Percentiles rank a stretch among this genome's conserved stretches.
Evolutionary conservation across 2,797 vertebrate species (phyloP).

Genomic region (Myotis myotis): DNA sequence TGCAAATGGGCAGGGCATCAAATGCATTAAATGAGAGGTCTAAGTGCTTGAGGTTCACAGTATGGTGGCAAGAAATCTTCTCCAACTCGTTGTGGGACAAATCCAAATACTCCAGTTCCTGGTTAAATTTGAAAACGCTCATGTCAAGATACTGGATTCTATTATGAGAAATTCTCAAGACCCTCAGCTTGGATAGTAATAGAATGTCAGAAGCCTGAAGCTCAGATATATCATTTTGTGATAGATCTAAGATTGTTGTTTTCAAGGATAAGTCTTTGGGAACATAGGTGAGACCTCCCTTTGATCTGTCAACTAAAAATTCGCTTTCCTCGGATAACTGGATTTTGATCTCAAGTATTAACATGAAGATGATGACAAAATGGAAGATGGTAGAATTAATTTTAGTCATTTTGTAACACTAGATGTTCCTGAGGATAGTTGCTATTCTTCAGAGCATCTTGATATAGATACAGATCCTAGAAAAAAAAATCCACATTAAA

Average conservation of each 20-base stretch:
- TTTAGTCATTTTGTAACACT: slow-evolving; percentile 42
- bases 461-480: slow-evolving; percentile 2
- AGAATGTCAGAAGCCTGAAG: slow-evolving; percentile 84
- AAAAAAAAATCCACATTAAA: background rate
- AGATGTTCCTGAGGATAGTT: background rate
- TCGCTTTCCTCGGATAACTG: slow-evolving; percentile 68
- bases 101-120: slow-evolving; percentile 86
- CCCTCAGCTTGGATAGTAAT: slow-evolving; percentile 79
- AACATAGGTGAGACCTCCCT: slow-evolving; percentile 69
- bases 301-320: slow-evolving; percentile 66
- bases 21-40: slow-evolving; percentile 89
- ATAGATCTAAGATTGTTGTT: slow-evolving; percentile 87
- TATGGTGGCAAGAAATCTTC: slow-evolving; percentile 83
- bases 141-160: slow-evolving; percentile 82
- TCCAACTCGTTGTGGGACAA: slow-evolving; percentile 89
- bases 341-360: slow-evolving; percentile 61
- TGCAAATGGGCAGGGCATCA: slow-evolving; percentile 84
- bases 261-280: slow-evolving; percentile 82
- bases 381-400: slow-evolving; percentile 46
- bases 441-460: slow-evolving; percentile 51
- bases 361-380: slow-evolving; percentile 55
- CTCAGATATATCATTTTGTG: slow-evolving; percentile 86
- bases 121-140: slow-evolving; percentile 84
- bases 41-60: slow-evolving; percentile 83
- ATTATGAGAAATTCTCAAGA: slow-evolving; percentile 90